Base-by-base conservation (phyloP, 2,113 vertebrate species). In the Seriola rivoliana region DNA sequence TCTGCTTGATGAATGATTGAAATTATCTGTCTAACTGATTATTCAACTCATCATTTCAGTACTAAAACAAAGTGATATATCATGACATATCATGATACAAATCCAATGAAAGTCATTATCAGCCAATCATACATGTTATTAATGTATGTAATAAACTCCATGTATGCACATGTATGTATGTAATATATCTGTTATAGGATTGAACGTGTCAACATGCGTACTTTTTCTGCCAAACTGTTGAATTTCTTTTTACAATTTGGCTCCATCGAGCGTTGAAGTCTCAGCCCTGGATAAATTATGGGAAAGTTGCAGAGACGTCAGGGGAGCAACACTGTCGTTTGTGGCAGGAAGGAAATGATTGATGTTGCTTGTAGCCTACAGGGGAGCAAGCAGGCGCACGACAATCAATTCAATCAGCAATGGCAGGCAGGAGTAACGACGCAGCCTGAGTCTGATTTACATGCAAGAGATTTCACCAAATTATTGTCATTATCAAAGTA, bases 281-380 rank as follows among this genome's bases (percentile, higher is more conserved):
- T 75, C 71, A 29, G 59, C 48, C 14, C 25, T 50, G 72, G 80
- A 85, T 78, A 75, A 81, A 86, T 91, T 75, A 89, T 72, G 69
- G 84, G 79, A 84, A 86, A 83, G 87, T 78, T 88, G 80, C 34
- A 71, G 76, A 80, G 71, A 75, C 25, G 17, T 40, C 58, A 42
- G 66, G 79, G 84, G 81, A 91, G 84, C 74, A 57, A 34, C 29
- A 5, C 42, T 9, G 52, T 55, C 74, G 36, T 74, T 83, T 85
- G 81, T 85, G 66, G 54, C 81, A 69, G 81, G 75, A 58, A 77
- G 69, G 77, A 77, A 70, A 57, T 75, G 85, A 90, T 80, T 90
- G 88, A 91, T 88, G 90, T 75, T 75, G 84, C 87, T 87, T 71
- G 88, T 82, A 83, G 91, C 85, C 86, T 90, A 81, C 85, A 81